phyloP scores from a whole-genome alignment of 2,888 invertebrate genomes.

The Micoletzkya japonica region DNA sequence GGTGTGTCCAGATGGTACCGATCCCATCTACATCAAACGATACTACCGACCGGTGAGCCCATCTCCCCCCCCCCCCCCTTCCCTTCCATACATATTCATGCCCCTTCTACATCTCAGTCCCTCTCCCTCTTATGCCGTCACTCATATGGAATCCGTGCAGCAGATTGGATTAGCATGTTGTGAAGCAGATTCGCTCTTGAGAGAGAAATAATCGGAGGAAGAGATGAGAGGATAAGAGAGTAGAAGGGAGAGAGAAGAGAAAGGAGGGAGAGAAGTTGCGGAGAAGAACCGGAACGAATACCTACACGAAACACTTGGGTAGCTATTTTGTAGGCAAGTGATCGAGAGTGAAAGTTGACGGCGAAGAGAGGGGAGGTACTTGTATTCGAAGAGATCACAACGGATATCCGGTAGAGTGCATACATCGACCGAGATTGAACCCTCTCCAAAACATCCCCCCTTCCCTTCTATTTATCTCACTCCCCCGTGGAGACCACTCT shows the following conservation, averaged over 20 bases:
- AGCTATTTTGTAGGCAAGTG: no score
- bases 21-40: conserved; percentile 40
- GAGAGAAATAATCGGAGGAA: not conserved
- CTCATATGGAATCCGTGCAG: no score
- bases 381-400: no score
- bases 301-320: no score
- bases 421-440: no score
- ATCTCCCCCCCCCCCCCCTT: not conserved
- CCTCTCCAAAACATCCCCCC: no score
- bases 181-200: not conserved
- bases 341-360: no score
- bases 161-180: no score
- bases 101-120: not conserved
- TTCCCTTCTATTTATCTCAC: no score
- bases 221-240: not conserved
- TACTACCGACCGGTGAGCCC: conserved; percentile 47
- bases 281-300: not conserved
- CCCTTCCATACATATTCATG: not conserved
- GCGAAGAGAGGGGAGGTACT: no score
- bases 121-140: not conserved
- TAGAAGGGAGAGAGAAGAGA: conserved; percentile 4
- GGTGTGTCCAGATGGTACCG: conserved; percentile 40
- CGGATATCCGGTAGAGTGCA: no score
- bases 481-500: no score
- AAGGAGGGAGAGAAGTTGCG: not conserved